Conservation (phyloP, 2,113 vertebrate species). For the Brevimyrus niger region DNA sequence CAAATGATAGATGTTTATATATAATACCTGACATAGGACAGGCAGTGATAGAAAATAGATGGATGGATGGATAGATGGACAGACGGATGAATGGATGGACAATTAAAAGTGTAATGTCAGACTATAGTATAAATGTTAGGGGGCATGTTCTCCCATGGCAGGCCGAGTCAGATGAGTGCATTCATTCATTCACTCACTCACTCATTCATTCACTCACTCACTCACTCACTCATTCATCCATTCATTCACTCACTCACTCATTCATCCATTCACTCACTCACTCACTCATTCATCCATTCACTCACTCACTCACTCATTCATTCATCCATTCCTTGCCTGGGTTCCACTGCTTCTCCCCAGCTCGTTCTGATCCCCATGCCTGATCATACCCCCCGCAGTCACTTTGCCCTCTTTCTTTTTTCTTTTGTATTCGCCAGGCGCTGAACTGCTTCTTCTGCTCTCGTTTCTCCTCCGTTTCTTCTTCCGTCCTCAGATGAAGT, state of each 20-base stretch:
- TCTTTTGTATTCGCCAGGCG: background rate
- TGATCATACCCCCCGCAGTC: background rate
- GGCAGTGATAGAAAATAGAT: background rate
- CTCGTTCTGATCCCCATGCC: background rate
- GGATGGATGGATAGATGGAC: background rate
- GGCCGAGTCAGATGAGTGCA: background rate
- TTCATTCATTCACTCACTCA: no score
- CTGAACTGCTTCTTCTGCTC: background rate
- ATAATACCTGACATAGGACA: background rate
- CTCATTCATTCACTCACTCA: no score
- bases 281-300: no score
- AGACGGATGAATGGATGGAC: background rate
- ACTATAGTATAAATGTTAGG: background rate
- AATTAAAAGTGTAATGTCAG: background rate
- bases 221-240: no score
- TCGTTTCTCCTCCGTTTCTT: background rate
- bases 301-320: no score
- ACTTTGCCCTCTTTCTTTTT: background rate
- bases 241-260: no score
- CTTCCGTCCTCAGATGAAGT: background rate
- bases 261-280: no score
- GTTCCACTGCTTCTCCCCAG: background rate
- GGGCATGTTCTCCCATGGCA: background rate
- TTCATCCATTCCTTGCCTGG: background rate
- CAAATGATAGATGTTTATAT: background rate